phyloP scores from a whole-genome alignment of 2,113 vertebrate genomes.

The Aix galericulata region DNA sequence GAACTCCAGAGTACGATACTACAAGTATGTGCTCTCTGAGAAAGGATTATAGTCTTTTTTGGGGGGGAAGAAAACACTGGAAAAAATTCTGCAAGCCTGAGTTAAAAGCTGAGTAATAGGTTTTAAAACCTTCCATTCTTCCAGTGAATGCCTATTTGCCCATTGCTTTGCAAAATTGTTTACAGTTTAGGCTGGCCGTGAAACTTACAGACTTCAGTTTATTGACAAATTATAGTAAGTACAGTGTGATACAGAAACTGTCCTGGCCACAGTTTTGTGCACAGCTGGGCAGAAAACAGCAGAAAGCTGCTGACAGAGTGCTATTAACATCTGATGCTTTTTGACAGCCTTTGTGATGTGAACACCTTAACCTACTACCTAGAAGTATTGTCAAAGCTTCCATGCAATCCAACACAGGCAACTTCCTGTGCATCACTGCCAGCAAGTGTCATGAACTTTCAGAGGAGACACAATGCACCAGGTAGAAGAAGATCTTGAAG shows the following conservation, averaged over 20 bases:
- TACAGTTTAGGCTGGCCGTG: background rate
- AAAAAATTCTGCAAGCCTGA: background rate
- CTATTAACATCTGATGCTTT: background rate
- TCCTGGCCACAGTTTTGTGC: background rate
- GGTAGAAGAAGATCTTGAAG: background rate
- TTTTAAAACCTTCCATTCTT: background rate
- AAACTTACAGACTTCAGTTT: background rate
- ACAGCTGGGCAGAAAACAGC: background rate
- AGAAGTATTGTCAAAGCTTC: background rate
- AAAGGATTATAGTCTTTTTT: background rate
- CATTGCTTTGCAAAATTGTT: background rate
- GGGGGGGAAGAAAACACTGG: background rate
- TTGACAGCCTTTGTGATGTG: background rate
- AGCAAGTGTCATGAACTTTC: background rate
- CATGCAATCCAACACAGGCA: background rate
- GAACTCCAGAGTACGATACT: background rate
- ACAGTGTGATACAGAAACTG: background rate
- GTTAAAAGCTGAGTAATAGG: background rate
- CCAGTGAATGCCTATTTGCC: background rate
- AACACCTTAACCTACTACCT: background rate
- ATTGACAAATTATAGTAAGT: background rate
- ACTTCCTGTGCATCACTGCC: background rate
- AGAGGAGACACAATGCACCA: background rate
- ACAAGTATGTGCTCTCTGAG: rapidly evolving
- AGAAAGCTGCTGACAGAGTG: background rate